Percentiles rank a stretch among this genome's conserved stretches.
Evolutionary conservation across 2,888 invertebrate species (phyloP).

Genomic region (Meghimatium bilineatum): DNA sequence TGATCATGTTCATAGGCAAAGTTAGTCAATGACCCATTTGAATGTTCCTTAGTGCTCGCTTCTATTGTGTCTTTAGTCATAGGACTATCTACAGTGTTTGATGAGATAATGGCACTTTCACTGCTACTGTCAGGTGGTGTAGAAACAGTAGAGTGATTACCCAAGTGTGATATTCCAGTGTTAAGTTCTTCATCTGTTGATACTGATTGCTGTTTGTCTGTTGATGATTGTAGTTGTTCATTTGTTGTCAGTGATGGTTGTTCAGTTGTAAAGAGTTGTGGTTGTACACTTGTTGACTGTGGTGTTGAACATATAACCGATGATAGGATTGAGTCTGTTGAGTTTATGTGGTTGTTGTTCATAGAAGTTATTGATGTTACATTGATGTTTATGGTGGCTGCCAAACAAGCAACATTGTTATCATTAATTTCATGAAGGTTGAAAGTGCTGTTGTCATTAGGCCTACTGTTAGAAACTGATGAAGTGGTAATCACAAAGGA

Average conservation of each 20-base stretch:
- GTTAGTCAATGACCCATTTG: slow-evolving; percentile 41
- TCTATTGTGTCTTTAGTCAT: not conserved
- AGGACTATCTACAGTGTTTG: not conserved
- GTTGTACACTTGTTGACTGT: slow-evolving; percentile 7
- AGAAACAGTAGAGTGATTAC: not conserved
- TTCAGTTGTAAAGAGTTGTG: not conserved
- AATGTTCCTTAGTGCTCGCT: slow-evolving; percentile 21
- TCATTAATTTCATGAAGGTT: slow-evolving; percentile 12
- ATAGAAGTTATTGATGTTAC: slow-evolving; percentile 12
- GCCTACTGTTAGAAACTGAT: not conserved
- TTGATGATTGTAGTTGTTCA: not conserved
- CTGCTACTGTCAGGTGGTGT: not conserved
- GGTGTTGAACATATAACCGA: not conserved
- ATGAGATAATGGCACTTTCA: not conserved
- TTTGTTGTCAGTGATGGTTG: not conserved
- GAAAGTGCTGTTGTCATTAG: not conserved
- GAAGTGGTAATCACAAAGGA: not conserved
- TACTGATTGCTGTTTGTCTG: not conserved
- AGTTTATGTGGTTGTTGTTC: not conserved
- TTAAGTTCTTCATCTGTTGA: not conserved
- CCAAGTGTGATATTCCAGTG: not conserved
- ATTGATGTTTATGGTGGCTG: not conserved
- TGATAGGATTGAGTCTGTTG: not conserved
- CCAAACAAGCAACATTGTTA: not conserved
- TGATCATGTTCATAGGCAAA: slow-evolving; percentile 70